These are phyloP conservation scores for Portunus trituberculatus DNA, from an alignment of 1,140 invertebrate species.

Conservation along the genomic window DNA sequence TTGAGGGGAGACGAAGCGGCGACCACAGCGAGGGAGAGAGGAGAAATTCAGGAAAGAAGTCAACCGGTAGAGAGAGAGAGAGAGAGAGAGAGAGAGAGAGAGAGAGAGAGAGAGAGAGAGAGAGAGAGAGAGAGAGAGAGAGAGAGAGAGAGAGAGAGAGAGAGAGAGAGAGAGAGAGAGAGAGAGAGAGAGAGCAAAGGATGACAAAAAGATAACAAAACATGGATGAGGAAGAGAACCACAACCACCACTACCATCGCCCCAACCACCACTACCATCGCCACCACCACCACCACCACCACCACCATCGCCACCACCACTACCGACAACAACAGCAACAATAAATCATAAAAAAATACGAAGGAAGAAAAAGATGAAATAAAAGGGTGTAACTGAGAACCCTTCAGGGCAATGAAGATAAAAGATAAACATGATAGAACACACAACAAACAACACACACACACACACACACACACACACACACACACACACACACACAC, in stretches of 20 bases:
- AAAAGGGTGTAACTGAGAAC: neutral
- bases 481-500: too few relatives aligned
- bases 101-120: neutral
- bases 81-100: neutral
- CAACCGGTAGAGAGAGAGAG: neutral
- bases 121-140: slow-evolving; percentile 38
- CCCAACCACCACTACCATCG: too few relatives aligned
- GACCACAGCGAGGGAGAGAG: slow-evolving; percentile 33
- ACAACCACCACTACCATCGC: too few relatives aligned
- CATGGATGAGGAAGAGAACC: neutral
- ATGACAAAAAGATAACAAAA: too few relatives aligned
- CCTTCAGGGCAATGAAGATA: neutral
- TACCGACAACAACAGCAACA: too few relatives aligned
- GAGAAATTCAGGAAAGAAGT: neutral
- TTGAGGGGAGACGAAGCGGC: neutral
- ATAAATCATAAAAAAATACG: too few relatives aligned
- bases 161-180: slow-evolving; percentile 38
- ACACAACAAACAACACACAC: too few relatives aligned
- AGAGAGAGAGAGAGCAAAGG: neutral
- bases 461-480: too few relatives aligned
- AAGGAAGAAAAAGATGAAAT: neutral
- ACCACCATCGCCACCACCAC: too few relatives aligned
- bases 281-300: too few relatives aligned
- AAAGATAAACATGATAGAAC: too few relatives aligned
- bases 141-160: neutral